phyloP scores from a whole-genome alignment of 2,888 invertebrate genomes.

The Oxystoma pomonae region DNA sequence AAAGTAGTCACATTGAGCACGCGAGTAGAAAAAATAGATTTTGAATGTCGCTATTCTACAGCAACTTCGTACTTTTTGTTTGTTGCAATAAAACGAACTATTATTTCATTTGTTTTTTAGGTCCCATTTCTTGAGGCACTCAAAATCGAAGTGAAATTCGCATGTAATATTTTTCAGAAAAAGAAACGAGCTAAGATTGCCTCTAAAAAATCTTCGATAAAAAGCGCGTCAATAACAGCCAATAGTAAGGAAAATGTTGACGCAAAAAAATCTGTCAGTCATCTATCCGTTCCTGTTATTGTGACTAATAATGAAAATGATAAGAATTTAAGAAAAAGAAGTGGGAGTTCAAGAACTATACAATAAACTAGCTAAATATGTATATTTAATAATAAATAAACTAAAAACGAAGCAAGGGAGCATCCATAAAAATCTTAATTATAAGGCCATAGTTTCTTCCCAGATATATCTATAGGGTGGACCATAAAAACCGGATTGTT shows the following conservation, averaged over 20 bases:
- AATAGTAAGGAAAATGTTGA: neutral
- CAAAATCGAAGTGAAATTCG: constrained; percentile 65
- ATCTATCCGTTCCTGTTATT: neutral
- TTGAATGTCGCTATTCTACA: no score
- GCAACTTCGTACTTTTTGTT: no score
- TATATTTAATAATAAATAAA: no score
- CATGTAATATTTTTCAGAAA: constrained; percentile 65
- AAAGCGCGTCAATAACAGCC: neutral
- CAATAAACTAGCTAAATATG: no score
- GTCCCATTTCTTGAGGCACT: constrained; percentile 65
- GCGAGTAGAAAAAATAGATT: no score
- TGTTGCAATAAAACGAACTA: neutral
- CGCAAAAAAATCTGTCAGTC: neutral
- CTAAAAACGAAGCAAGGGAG: no score
- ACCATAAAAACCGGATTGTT: no score
- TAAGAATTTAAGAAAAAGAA: neutral
- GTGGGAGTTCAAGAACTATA: neutral
- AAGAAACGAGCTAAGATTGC: constrained; percentile 58
- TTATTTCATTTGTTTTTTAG: constrained; percentile 46
- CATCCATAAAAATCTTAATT: no score
- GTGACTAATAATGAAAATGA: neutral
- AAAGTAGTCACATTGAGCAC: no score
- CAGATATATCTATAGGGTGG: no score
- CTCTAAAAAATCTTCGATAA: constrained; percentile 28
- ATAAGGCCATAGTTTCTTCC: no score